Percentiles rank a stretch among this genome's conserved stretches.
Evolutionary conservation across 2,888 invertebrate genomes (phyloP).

Genomic region (Chrysopilus asiliformis): DNA sequence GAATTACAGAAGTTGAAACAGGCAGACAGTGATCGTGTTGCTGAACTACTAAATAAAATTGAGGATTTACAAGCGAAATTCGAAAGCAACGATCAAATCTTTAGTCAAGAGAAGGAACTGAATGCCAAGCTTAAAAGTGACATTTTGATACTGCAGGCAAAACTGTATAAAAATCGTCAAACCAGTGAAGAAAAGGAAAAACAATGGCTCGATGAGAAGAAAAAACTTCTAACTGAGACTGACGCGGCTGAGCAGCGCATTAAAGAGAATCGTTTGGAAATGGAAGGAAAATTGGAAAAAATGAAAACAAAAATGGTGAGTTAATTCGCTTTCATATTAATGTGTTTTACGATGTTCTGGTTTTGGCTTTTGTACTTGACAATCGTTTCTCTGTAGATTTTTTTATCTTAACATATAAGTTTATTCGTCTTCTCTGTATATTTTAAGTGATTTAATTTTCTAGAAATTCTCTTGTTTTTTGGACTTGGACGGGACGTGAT

Average conservation of each 20-base stretch:
- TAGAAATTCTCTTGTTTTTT: too few species aligned
- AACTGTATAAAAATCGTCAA: constrained; percentile 23
- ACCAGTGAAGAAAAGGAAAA: constrained; percentile 17
- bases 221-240: constrained; percentile 19
- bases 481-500: too few species aligned
- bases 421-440: too few species aligned
- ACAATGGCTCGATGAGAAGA: constrained; percentile 22
- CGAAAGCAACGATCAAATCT: too few species aligned
- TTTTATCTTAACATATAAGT: too few species aligned
- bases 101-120: constrained; percentile 11
- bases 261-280: constrained; percentile 40
- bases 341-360: too few species aligned
- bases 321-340: too few species aligned
- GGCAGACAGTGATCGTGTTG: background rate
- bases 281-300: constrained; percentile 60
- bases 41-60: constrained; percentile 6
- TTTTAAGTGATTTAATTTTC: too few species aligned
- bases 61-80: constrained; percentile 5
- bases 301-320: constrained; percentile 75
- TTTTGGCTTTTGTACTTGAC: too few species aligned
- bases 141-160: constrained; percentile 29
- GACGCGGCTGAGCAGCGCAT: constrained; percentile 24
- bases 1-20: too few species aligned
- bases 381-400: too few species aligned
- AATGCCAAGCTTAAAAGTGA: constrained; percentile 22